Conservation (phyloP, 2,113 vertebrate species). For the Pyrgilauda ruficollis region DNA sequence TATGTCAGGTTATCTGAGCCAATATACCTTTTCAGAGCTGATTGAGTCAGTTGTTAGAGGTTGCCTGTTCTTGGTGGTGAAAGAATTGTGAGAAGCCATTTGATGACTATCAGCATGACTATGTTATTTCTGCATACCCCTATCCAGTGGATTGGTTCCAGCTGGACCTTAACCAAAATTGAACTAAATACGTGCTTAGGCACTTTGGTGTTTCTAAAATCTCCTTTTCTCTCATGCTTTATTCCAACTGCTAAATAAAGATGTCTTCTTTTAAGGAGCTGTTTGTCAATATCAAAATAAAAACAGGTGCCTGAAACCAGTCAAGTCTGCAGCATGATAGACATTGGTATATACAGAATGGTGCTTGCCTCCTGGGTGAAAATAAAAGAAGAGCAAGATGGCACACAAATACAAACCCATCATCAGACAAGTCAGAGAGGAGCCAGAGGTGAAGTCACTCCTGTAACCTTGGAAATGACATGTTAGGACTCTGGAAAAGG, state of each 20-base stretch:
- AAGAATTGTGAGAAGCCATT: neutral
- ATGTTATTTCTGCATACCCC: slow-evolving; percentile 12
- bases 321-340: neutral
- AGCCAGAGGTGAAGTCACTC: slow-evolving; percentile 11
- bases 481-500: neutral
- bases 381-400: slow-evolving; percentile 5
- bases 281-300: neutral
- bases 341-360: neutral
- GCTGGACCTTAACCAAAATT: slow-evolving; percentile 23
- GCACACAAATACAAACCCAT: neutral
- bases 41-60: neutral
- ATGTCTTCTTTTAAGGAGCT: neutral
- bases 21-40: neutral
- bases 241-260: slow-evolving; percentile 8
- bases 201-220: neutral
- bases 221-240: slow-evolving; percentile 4
- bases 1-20: neutral
- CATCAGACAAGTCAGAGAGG: neutral
- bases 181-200: neutral
- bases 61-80: neutral
- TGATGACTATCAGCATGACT: slow-evolving; percentile 30
- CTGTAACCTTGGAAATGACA: neutral
- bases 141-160: slow-evolving; percentile 24
- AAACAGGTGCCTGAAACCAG: neutral
- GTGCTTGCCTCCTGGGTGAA: neutral